Base-by-base conservation (phyloP, 2,113 vertebrate genomes). In the Peromyscus californicus region DNA sequence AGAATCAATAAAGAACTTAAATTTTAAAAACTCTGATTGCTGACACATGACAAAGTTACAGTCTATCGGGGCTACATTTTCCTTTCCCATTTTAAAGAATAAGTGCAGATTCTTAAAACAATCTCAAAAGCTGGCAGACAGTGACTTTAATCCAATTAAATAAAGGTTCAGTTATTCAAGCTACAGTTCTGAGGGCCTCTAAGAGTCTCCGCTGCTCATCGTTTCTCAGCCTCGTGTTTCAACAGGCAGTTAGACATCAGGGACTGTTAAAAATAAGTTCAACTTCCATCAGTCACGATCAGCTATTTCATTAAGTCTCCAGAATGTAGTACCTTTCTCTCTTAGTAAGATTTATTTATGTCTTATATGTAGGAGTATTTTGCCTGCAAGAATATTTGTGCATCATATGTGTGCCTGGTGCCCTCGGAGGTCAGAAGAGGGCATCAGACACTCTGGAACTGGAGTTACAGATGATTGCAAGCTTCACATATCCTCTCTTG, bases 41-140 rank as follows among this genome's bases (percentile, higher is more conserved):
- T 11, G 61, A 31, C 16, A 75, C 63, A 24, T 63, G 19, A 15
- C 31, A 33, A 22, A 36, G 63, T 12, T 93, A 61, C 72, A 1
- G 75, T 24, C 67, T 61, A n/a, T 42, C 24, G 11, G 89, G 48
- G 48, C 69, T 24, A 87, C 22, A 90, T 96, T 96, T 78, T 74
- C 48, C 82, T 48, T 48, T 33, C 61, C 57, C 24, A 57, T 19
- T 80, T 93, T 45, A 5, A 75, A 69, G 91, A 97, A 54, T 96
- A 63, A 88, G 54, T 33, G 24, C 76, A 91, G 57, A 87, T 69
- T 94, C 70, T 90, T 88, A 79, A 95, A 96, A 87, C 70, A 54
- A 83, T 29, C 79, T 92, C 54, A 59, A 54, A 96, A 92, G 31
- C 78, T 75, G 85, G 78, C 88, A 97, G 89, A 69, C 84, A 83